Percentiles rank a stretch among this genome's conserved stretches.
phyloP scores from a whole-genome alignment of 2,797 vertebrate genomes.

The Acropternis orthonyx region DNA sequence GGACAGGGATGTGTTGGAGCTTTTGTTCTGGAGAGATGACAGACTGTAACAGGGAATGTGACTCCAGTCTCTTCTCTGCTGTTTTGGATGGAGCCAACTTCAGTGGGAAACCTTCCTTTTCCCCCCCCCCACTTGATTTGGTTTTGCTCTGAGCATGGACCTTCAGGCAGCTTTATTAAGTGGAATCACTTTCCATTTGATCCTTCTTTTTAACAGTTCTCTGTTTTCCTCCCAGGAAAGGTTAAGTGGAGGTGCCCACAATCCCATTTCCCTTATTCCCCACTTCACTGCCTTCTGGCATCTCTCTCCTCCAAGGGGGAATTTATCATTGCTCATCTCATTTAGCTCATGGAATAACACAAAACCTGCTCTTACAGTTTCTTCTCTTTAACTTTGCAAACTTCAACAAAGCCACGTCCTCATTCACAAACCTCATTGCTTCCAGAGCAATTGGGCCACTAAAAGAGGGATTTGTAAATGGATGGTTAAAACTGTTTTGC shows the following conservation, averaged over 20 bases:
- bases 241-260: constrained; percentile 13
- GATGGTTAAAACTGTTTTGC: background rate
- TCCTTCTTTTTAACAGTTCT: background rate
- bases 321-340: background rate
- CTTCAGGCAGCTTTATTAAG: constrained; percentile 24
- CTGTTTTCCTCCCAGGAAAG: background rate
- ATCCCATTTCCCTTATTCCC: constrained; percentile 17
- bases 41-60: background rate
- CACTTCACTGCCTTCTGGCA: background rate
- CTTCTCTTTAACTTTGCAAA: background rate
- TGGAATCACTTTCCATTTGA: background rate
- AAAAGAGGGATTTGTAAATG: background rate
- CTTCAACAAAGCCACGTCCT: background rate
- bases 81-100: background rate
- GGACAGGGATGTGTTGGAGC: accelerated
- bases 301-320: background rate
- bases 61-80: background rate
- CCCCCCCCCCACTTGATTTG: background rate
- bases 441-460: background rate
- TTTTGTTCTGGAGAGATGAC: background rate
- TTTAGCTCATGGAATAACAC: background rate
- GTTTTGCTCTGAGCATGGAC: background rate
- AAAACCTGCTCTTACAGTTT: background rate
- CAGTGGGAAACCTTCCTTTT: background rate
- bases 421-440: background rate